phyloP scores from a whole-genome alignment of 2,888 invertebrate species.

The Apamea anceps region DNA sequence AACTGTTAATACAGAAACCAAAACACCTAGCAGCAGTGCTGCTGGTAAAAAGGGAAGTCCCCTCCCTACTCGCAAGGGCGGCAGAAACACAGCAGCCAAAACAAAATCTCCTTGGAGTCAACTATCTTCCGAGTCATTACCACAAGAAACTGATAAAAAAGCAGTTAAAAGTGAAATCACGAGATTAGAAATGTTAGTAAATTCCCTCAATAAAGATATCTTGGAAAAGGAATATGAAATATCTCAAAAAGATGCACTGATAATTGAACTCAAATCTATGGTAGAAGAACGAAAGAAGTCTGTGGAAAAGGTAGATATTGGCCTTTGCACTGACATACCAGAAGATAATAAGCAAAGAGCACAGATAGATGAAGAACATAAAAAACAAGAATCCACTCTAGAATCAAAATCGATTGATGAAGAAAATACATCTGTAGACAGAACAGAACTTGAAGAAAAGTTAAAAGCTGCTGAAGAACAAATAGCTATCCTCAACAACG shows the following conservation, averaged over 20 bases:
- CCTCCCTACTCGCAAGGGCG: constrained; percentile 82
- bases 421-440: constrained; percentile 51
- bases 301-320: constrained; percentile 73
- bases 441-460: constrained; percentile 83
- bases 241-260: constrained; percentile 85
- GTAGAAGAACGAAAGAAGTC: constrained; percentile 63
- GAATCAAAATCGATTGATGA: constrained; percentile 58
- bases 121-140: constrained; percentile 81
- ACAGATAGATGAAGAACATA: constrained; percentile 46
- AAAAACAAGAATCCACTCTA: constrained; percentile 41
- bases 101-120: constrained; percentile 87
- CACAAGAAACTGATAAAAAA: constrained; percentile 84
- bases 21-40: constrained; percentile 72
- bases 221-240: constrained; percentile 86
- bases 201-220: constrained; percentile 87
- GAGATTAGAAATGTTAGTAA: constrained; percentile 83
- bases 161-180: constrained; percentile 78
- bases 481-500: constrained; percentile 91
- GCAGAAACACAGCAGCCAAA: constrained; percentile 84
- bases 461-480: constrained; percentile 85
- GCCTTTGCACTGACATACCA: constrained; percentile 73
- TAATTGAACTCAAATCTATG: constrained; percentile 77
- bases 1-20: constrained; percentile 76
- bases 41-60: constrained; percentile 84
- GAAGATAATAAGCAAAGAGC: constrained; percentile 46